A percentile compares a stretch with the other conserved stretches of the same genome.
Conservation (phyloP, 1,140 invertebrate genomes). For the Drosophila lacteicornis region DNA sequence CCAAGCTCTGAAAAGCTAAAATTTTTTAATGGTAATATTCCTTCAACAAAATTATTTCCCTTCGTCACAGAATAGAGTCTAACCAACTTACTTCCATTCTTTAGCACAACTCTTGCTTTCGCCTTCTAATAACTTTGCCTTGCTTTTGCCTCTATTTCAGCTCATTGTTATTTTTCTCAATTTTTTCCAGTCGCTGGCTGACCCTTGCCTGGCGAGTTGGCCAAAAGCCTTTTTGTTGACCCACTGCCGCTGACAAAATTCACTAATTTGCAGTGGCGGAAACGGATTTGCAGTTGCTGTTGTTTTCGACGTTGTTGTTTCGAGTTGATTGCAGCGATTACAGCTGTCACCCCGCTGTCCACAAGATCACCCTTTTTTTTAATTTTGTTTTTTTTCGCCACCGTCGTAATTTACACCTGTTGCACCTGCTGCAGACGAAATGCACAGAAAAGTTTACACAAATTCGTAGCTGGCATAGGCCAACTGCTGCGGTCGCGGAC, state of each 20-base stretch:
- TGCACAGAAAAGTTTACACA: slow-evolving; percentile 57
- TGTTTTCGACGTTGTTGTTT: slow-evolving; percentile 41
- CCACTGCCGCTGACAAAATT: slow-evolving; percentile 47
- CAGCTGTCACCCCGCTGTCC: slow-evolving; percentile 43
- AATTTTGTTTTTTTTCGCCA: slow-evolving; percentile 8
- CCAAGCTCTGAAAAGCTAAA: background rate
- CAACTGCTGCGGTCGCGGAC: slow-evolving; percentile 30
- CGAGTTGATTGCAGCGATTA: slow-evolving; percentile 69
- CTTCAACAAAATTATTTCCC: background rate
- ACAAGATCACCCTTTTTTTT: slow-evolving; percentile 13
- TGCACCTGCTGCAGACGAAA: slow-evolving; percentile 61
- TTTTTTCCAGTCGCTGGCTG: slow-evolving; percentile 2
- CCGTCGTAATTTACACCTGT: slow-evolving; percentile 74
- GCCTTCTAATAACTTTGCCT: background rate
- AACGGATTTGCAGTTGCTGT: slow-evolving; percentile 46
- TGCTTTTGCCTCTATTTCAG: background rate
- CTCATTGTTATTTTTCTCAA: slow-evolving; percentile 14
- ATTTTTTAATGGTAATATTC: background rate
- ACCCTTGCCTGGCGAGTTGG: slow-evolving; percentile 12
- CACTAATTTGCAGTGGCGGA: slow-evolving; percentile 61
- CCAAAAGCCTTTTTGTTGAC: slow-evolving; percentile 44
- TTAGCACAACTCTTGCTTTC: background rate
- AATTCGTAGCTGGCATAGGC: slow-evolving; percentile 46
- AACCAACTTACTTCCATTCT: background rate
- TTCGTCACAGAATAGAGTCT: background rate